Evolutionary conservation across 2,888 invertebrate genomes (phyloP).

Genomic region (Ochropleura leucogaster): DNA sequence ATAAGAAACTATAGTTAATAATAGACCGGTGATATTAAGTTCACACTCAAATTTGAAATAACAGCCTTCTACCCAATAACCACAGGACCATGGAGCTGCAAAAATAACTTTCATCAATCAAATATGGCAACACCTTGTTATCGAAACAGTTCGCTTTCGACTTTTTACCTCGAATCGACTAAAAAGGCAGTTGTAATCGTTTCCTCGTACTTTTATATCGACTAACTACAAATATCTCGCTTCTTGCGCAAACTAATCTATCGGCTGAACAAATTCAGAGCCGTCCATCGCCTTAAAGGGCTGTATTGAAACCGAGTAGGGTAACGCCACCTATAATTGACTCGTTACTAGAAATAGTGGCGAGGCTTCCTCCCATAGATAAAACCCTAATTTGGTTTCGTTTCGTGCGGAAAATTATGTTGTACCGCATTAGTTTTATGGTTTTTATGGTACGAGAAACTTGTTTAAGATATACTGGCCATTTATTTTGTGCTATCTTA

Average conservation of each 20-base stretch:
- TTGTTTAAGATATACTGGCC: constrained; percentile 3
- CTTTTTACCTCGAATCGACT: constrained; percentile 61
- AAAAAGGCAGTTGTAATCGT: constrained; percentile 63
- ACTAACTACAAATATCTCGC: constrained; percentile 65
- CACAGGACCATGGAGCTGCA: constrained; percentile 1
- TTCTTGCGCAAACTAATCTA: constrained; percentile 68
- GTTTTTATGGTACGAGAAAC: constrained; percentile 24
- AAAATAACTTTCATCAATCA: constrained; percentile 55
- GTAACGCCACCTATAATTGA: constrained; percentile 78
- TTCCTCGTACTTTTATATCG: constrained; percentile 69
- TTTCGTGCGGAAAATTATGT: constrained; percentile 51
- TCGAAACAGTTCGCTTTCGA: constrained; percentile 57
- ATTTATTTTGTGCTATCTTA: neutral
- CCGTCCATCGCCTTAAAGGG: constrained; percentile 66
- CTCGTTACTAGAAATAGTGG: constrained; percentile 75
- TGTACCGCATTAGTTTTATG: constrained; percentile 39
- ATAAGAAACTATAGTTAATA: constrained; percentile 17
- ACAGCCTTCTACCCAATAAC: constrained; percentile 20
- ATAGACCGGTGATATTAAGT: neutral
- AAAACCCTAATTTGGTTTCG: constrained; percentile 54
- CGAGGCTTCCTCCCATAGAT: constrained; percentile 51
- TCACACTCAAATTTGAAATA: constrained; percentile 26
- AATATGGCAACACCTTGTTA: constrained; percentile 65
- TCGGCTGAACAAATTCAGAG: constrained; percentile 70
- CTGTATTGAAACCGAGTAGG: constrained; percentile 71